These are phyloP conservation scores for Lithophane ornitopus DNA, from an alignment of 2,888 invertebrate species.

Conservation along the genomic window DNA sequence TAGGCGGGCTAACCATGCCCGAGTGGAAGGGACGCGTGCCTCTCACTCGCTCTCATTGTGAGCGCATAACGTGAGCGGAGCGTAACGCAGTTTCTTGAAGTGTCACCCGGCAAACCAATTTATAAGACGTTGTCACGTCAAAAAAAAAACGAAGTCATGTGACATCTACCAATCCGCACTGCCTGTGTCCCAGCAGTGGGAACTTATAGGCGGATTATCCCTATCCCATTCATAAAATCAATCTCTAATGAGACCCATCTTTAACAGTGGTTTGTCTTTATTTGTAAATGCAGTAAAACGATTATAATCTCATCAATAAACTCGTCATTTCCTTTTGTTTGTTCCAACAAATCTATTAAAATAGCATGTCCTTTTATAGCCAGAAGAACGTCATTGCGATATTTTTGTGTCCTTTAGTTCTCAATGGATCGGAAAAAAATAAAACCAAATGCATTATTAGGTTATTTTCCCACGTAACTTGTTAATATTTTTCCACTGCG, in stretches of 20 bases:
- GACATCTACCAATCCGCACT: no score
- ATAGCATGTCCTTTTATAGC: constrained; percentile 16
- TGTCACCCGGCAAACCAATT: no score
- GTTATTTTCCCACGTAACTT: constrained; percentile 11
- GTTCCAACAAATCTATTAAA: neutral
- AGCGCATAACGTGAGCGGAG: no score
- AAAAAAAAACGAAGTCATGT: no score
- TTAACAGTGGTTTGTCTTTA: neutral
- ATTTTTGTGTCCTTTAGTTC: constrained; percentile 34
- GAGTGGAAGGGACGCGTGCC: no score
- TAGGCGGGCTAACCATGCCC: no score
- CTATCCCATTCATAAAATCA: neutral
- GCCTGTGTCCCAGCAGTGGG: no score
- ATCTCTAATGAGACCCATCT: no score
- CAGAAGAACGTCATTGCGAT: constrained; percentile 35
- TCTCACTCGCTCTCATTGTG: no score
- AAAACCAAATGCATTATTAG: constrained; percentile 14
- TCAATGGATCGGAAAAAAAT: constrained; percentile 21
- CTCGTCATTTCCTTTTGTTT: constrained; percentile 24
- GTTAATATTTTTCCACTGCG: constrained; percentile 8
- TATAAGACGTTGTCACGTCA: no score
- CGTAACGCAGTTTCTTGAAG: no score
- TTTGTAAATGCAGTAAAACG: constrained; percentile 2
- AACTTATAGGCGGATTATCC: no score
- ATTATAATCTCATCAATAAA: constrained; percentile 18